Evolutionary conservation across 2,797 vertebrate species (phyloP), one percentile per base, ranked within the genome.

Genomic region (Poecilia wingei): DNA sequence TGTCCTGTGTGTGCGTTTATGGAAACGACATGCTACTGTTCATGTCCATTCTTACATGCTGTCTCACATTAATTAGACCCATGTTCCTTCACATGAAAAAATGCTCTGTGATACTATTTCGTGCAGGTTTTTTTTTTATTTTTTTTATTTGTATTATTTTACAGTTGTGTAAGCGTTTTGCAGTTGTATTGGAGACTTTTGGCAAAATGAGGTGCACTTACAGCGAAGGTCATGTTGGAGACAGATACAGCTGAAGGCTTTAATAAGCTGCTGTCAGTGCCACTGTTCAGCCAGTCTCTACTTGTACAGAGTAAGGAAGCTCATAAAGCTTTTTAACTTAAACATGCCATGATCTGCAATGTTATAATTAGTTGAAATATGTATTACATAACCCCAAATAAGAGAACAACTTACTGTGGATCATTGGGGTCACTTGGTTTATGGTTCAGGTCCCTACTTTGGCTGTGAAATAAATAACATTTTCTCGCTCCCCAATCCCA

Each of bases 41-140:
- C 3, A 53, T 84, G 78, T 81, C 36, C 49, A 57, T 79, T 80
- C 77, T 66, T 61, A 66, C 76, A 76, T 84, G 53, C 70, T 76
- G 47, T 79, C 83, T 87, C 55, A 72, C 53, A 81, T 77, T 61
- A 74, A 81, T 68, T 76, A 81, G 78, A 86, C 81, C 72, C 59
- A 39, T 47, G 78, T 51, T 81, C 69, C 36, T 76, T 41, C 64
- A 83, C 47, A 75, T 36, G 20, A 28, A 71, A 64, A 39, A 16
- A 53, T 28, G 18, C 20, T 3, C 1, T 20, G 31, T 70, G 31
- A 18, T 8, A 22, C 25, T 73, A 68, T 2, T 41, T 59, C 46
- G 8, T 28, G 16, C 36, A 28, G 8, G 3, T 7, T 8, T 53
- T 49, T 20, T 18, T 47, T 51, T 53, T 53, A 53, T n/a, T n/a